These are phyloP conservation scores for Microtus montanus DNA, from an alignment of 2,113 vertebrate species.

Conservation along the genomic window DNA sequence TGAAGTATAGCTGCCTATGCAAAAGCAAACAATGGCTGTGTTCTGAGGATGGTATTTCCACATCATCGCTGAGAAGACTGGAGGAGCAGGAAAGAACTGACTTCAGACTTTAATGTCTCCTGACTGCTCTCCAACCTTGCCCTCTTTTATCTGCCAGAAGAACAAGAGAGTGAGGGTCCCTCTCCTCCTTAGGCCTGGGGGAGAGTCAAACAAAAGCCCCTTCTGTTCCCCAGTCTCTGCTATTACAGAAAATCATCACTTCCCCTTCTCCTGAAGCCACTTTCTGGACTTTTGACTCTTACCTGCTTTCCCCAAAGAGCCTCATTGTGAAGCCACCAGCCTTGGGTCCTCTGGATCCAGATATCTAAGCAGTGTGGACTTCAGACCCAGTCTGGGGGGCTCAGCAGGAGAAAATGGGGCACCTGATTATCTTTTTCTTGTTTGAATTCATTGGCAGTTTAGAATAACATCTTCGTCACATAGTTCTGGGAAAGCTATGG, in stretches of 20 bases:
- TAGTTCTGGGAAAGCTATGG: background rate
- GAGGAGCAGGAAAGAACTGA: too few species aligned
- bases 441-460: too few species aligned
- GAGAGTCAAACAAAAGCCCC: rapidly evolving
- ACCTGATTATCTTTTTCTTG: background rate
- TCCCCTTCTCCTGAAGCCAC: background rate
- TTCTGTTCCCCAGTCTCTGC: rapidly evolving
- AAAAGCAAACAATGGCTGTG: too few species aligned
- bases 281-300: background rate
- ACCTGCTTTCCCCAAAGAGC: background rate
- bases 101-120: background rate
- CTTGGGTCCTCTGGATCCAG: background rate
- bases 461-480: too few species aligned
- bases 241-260: rapidly evolving
- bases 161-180: background rate
- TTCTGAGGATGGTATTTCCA: rapidly evolving
- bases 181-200: too few species aligned
- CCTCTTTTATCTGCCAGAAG: background rate
- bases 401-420: background rate
- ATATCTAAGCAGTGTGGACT: rapidly evolving
- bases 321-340: background rate
- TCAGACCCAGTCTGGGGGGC: too few species aligned
- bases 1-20: background rate
- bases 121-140: background rate
- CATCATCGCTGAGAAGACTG: rapidly evolving